Conservation (phyloP, 2,797 vertebrate species). For the Sarcophilus harrisii region DNA sequence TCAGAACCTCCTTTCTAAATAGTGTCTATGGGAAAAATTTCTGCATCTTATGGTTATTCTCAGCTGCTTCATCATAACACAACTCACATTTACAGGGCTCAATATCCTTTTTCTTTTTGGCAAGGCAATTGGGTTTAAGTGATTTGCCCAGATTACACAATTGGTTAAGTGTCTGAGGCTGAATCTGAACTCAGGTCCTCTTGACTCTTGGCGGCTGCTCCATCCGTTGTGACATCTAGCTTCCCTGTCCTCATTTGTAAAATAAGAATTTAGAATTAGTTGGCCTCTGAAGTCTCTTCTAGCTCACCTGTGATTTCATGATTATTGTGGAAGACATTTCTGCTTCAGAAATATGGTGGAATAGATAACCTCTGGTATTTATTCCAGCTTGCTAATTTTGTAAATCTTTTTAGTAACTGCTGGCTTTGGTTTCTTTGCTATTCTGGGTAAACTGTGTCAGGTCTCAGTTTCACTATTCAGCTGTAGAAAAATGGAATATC, state of each 20-base stretch:
- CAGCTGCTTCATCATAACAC: background rate
- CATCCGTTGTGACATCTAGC: too few relatives aligned
- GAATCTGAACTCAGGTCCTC: too few relatives aligned
- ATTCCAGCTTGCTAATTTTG: background rate
- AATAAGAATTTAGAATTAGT: background rate
- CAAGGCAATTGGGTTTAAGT: too few relatives aligned
- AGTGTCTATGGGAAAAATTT: background rate
- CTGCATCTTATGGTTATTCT: background rate
- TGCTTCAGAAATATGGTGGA: background rate
- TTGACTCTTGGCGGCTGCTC: too few relatives aligned
- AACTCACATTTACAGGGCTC: background rate
- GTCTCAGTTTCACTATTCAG: background rate
- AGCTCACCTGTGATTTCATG: background rate
- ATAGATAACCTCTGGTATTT: background rate
- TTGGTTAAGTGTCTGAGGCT: too few relatives aligned
- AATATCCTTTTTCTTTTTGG: background rate
- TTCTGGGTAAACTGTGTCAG: background rate
- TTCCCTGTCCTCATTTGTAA: background rate
- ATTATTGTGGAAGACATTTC: background rate
- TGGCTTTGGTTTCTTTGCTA: background rate
- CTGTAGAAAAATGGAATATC: background rate
- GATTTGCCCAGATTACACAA: too few relatives aligned
- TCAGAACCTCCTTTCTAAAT: background rate
- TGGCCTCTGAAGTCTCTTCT: background rate
- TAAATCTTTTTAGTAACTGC: fast-evolving